These are phyloP conservation scores for Epizoanthus rinbou DNA, from an alignment of 92 coral and sea anemone species.

Conservation along the genomic window DNA sequence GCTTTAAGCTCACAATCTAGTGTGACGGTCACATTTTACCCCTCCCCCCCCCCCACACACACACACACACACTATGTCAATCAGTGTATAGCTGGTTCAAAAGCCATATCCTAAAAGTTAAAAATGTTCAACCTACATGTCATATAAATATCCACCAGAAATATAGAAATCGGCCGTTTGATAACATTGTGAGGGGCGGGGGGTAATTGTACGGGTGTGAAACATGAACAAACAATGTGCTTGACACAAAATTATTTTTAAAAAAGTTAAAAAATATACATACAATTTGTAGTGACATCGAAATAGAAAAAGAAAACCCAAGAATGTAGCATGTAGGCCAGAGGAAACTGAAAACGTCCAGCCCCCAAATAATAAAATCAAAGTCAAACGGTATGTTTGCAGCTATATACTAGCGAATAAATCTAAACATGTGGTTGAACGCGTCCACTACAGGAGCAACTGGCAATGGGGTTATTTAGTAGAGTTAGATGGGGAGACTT, in stretches of 20 bases:
- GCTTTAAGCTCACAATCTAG: too few species aligned
- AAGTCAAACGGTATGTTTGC: conserved; percentile 16
- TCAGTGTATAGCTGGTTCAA: too few species aligned
- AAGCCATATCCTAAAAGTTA: too few species aligned
- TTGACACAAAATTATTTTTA: not conserved
- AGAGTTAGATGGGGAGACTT: not conserved
- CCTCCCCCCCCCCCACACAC: too few species aligned
- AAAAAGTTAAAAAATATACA: not conserved
- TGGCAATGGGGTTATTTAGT: conserved; percentile 16
- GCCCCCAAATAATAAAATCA: conserved; percentile 3
- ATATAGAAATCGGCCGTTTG: too few species aligned
- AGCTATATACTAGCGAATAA: conserved; percentile 11
- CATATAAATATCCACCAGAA: too few species aligned
- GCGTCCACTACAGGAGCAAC: conserved; percentile 22
- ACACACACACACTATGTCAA: too few species aligned
- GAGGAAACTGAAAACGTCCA: not conserved
- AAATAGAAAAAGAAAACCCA: conserved; percentile 1
- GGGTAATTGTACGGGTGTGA: too few species aligned
- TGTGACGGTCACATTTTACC: too few species aligned
- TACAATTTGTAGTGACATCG: conserved; percentile 3
- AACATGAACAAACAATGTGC: too few species aligned
- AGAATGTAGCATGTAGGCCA: not conserved
- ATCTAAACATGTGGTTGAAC: conserved; percentile 2
- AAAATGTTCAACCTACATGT: too few species aligned
- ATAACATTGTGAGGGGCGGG: too few species aligned